Base-by-base conservation (phyloP, 1,140 invertebrate species). In the Aphelinus certus region DNA sequence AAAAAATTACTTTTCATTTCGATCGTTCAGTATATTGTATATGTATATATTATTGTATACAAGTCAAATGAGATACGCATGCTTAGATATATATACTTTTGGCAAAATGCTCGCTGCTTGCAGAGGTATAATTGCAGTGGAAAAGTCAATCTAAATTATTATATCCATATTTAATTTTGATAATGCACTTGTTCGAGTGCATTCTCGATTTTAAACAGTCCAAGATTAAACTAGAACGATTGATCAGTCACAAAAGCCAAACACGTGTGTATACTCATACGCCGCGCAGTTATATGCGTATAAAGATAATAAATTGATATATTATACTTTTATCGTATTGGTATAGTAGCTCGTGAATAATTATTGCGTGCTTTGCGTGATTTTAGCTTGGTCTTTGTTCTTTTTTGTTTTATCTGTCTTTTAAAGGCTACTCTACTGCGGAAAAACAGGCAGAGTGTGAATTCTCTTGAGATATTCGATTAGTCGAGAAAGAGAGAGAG, bases 321-420 rank as follows among this genome's bases (percentile, higher is more conserved):
- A 26, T 26, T 26, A 26, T 26, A 26, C 26, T 26, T 26, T 26
- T 26, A 26, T 26, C 26, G 26, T 46, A 53, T 55, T n/a, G 46
- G 26, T n/a, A 56, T 7, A 42, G 56, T 43, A 53, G 65, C 48
- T 74, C 65, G 64, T 68, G 72, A 74, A 74, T 74, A 67, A 74
- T 74, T 74, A 74, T 74, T 74, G 58, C 58, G 58, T 64, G 65
- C 65, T 62, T 6, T 49, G 55, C 71, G 47, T 10, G 3, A 57
- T n/a, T 58, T 43, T 56, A 47, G 53, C 53, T 26, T 57, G 1
- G 47, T 72, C 26, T 57, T 6, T 3, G 60, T 72, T 65, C 42
- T 7, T 5, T n/a, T 60, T 43, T 7, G 55, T 47, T 72, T 48
- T 49, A 4, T 66, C 43, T 5, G 7, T n/a, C n/a, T 4, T 7